Conservation (phyloP, 2,797 vertebrate species). For the Streptopelia turtur region DNA sequence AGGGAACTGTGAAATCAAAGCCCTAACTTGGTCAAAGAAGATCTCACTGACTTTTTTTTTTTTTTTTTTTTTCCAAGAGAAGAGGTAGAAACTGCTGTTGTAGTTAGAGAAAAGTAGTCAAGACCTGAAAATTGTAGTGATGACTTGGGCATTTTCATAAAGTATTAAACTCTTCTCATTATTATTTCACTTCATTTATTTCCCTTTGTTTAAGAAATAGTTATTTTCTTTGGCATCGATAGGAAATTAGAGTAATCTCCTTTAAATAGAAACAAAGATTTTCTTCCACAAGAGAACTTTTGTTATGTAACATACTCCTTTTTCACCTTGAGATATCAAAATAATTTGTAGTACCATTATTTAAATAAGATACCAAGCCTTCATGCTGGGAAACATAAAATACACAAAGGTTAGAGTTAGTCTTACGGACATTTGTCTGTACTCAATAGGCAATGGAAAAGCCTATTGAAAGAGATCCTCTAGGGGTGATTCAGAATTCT, state of each 20-base stretch:
- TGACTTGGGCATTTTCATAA: background rate
- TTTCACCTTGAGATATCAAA: background rate
- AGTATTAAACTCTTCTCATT: background rate
- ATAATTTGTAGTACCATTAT: background rate
- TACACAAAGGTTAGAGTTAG: background rate
- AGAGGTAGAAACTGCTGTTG: background rate
- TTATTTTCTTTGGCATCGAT: background rate
- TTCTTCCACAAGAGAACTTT: background rate
- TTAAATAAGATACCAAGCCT: background rate
- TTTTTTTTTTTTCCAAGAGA: background rate
- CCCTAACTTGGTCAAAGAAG: background rate
- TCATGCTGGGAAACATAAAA: background rate
- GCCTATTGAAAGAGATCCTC: background rate
- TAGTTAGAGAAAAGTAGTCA: background rate
- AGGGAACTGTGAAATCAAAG: background rate
- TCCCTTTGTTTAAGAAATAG: background rate
- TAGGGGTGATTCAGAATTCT: background rate
- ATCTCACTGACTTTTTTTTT: fast-evolving
- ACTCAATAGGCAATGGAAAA: background rate
- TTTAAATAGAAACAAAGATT: background rate
- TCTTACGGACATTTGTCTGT: background rate
- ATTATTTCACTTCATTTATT: background rate
- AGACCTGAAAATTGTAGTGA: background rate
- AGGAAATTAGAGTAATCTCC: background rate
- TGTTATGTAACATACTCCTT: background rate